Percentiles rank a stretch among this genome's conserved stretches.
These are phyloP conservation scores for Coreius guichenoti DNA, from an alignment of 2,797 vertebrate species.

Conservation along the genomic window DNA sequence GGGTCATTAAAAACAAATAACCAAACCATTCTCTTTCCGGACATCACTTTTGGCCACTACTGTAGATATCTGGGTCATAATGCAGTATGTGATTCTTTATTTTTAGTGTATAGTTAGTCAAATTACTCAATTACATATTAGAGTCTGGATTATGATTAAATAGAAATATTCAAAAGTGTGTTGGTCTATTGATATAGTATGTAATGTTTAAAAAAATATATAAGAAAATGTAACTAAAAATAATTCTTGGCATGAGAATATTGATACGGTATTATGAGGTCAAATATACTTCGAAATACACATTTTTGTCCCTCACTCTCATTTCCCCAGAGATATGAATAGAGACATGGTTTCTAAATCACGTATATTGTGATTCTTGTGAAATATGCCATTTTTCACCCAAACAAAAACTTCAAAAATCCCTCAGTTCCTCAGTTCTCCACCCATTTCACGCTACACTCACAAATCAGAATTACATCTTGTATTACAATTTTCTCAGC, in stretches of 20 bases:
- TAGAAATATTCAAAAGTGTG: not conserved
- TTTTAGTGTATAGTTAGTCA: not conserved
- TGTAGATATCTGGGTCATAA: not conserved
- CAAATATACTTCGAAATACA: not conserved
- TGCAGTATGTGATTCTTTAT: not conserved
- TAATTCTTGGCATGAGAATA: not conserved
- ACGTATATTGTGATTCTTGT: conserved; percentile 11
- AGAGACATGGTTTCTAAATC: conserved; percentile 19
- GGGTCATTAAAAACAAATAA: not conserved
- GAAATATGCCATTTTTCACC: conserved; percentile 8
- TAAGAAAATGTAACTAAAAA: not conserved
- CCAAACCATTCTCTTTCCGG: not conserved
- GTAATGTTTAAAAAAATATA: not conserved
- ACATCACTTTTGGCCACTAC: not conserved
- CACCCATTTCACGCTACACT: conserved; percentile 72
- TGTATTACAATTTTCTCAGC: conserved; percentile 65
- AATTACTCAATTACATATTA: not conserved
- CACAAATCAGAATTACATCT: conserved; percentile 70
- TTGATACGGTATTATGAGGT: not conserved
- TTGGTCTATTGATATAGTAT: not conserved
- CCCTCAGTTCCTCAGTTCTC: conserved; percentile 66
- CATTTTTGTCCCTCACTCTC: not conserved
- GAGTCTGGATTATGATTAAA: not conserved
- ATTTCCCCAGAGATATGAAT: conserved; percentile 11
- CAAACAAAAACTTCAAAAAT: conserved; percentile 19